Percentiles rank a stretch among this genome's conserved stretches.
These are phyloP conservation scores for Nysson spinosus DNA, from an alignment of 2,888 invertebrate genomes.

Conservation along the genomic window DNA sequence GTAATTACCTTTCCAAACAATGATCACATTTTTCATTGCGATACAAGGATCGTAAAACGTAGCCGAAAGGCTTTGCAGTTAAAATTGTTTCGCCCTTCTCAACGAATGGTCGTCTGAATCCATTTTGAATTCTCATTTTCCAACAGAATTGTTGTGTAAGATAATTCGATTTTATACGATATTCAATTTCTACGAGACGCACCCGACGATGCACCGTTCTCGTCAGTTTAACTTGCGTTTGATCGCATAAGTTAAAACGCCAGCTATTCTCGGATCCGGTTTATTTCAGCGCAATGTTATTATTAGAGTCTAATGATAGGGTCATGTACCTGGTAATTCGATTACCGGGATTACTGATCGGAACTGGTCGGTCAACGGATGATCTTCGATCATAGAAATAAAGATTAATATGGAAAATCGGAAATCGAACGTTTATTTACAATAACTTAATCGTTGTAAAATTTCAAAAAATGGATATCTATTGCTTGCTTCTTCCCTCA, in stretches of 20 bases:
- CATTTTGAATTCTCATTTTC: conserved; percentile 42
- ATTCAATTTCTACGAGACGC: background rate
- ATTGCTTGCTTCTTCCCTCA: conserved; percentile 20
- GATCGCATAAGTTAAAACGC: conserved; percentile 19
- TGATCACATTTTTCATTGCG: conserved; percentile 51
- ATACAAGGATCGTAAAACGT: conserved; percentile 42
- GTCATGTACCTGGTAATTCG: conserved; percentile 35
- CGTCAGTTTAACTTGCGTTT: conserved; percentile 2
- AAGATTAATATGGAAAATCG: conserved; percentile 22
- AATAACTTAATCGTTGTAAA: conserved; percentile 53
- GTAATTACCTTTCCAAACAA: conserved; percentile 55
- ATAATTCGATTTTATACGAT: background rate
- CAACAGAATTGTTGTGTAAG: background rate
- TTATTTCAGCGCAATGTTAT: conserved; percentile 48
- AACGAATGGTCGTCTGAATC: conserved; percentile 28
- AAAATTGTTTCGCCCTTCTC: conserved; percentile 46
- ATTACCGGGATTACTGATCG: too few species aligned
- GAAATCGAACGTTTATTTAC: conserved; percentile 58
- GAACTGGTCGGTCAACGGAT: too few species aligned
- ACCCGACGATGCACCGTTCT: background rate
- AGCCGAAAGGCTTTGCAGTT: conserved; percentile 48
- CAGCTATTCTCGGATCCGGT: conserved; percentile 52
- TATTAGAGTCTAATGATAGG: conserved; percentile 42
- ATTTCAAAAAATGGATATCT: conserved; percentile 36
- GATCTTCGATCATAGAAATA: conserved; percentile 19